Percentiles rank a stretch among this genome's conserved stretches.
Evolutionary conservation across 2,888 invertebrate genomes (phyloP).

Genomic region (Erannis defoliaria): DNA sequence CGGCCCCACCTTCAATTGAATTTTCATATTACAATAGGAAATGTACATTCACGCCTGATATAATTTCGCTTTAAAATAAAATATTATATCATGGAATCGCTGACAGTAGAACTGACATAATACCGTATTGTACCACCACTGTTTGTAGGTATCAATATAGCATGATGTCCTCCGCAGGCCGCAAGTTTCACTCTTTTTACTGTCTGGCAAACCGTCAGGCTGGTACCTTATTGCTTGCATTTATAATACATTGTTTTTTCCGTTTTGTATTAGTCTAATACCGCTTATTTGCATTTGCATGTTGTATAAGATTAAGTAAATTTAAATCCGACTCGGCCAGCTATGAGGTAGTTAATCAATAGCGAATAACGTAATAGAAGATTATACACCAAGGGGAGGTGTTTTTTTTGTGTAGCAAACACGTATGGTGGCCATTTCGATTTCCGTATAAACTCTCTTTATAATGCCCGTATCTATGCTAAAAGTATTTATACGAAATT

Average conservation of each 20-base stretch:
- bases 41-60: constrained; percentile 24
- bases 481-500: too few relatives aligned
- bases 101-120: too few relatives aligned
- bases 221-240: constrained; percentile 48
- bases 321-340: too few relatives aligned
- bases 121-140: constrained; percentile 7
- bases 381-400: too few relatives aligned
- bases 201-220: constrained; percentile 47
- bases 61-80: constrained; percentile 10
- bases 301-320: background rate
- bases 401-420: too few relatives aligned
- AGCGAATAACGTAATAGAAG: background rate
- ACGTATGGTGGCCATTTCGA: too few relatives aligned
- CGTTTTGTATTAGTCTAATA: background rate
- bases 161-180: constrained; percentile 52
- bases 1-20: constrained; percentile 28
- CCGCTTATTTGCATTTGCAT: background rate
- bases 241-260: constrained; percentile 32
- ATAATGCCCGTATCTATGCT: too few relatives aligned
- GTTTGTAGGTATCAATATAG: constrained; percentile 59
- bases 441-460: too few relatives aligned
- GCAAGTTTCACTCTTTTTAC: constrained; percentile 54
- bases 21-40: constrained; percentile 25
- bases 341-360: background rate
- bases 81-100: background rate